Conservation (phyloP, 2,113 vertebrate genomes). For the Boulengeromyrus knoepffleri region DNA sequence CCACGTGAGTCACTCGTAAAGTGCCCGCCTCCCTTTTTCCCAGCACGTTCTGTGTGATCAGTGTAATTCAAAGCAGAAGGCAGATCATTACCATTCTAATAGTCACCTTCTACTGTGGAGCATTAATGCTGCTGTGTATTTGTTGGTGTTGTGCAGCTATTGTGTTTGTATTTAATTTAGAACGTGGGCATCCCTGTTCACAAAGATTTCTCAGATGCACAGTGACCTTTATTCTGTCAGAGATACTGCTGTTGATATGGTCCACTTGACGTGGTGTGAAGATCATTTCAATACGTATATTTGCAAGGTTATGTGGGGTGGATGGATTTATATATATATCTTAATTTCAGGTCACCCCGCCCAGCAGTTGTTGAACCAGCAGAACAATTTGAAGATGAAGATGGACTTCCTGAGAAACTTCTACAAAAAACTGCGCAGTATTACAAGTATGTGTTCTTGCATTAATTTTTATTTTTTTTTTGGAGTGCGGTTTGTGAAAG, state of each 20-base stretch:
- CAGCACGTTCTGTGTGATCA: not conserved
- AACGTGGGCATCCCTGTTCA: not conserved
- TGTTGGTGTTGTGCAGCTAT: not conserved
- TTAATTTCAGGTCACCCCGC: slow-evolving; percentile 78
- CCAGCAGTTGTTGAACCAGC: slow-evolving; percentile 91
- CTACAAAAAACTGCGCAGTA: slow-evolving; percentile 87
- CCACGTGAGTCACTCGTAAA: slow-evolving; percentile 70
- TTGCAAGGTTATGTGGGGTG: not conserved
- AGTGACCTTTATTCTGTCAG: not conserved
- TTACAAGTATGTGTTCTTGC: slow-evolving; percentile 72
- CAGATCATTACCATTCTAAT: not conserved
- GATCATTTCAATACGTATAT: not conserved
- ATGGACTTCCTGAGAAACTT: slow-evolving; percentile 86
- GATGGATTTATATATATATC: not conserved
- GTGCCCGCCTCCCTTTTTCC: not conserved
- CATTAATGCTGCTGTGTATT: not conserved
- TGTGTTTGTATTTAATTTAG: not conserved
- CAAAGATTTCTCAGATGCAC: not conserved
- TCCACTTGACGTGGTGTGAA: not conserved
- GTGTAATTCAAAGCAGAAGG: not conserved
- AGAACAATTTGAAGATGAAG: slow-evolving; percentile 91
- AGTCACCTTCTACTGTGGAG: not conserved
- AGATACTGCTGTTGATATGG: not conserved
- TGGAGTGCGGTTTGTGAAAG: not conserved
- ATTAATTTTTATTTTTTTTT: not conserved